A percentile compares a stretch with the other conserved stretches of the same genome.
Conservation (phyloP, 2,113 vertebrate species). For the Elephantulus edwardii region DNA sequence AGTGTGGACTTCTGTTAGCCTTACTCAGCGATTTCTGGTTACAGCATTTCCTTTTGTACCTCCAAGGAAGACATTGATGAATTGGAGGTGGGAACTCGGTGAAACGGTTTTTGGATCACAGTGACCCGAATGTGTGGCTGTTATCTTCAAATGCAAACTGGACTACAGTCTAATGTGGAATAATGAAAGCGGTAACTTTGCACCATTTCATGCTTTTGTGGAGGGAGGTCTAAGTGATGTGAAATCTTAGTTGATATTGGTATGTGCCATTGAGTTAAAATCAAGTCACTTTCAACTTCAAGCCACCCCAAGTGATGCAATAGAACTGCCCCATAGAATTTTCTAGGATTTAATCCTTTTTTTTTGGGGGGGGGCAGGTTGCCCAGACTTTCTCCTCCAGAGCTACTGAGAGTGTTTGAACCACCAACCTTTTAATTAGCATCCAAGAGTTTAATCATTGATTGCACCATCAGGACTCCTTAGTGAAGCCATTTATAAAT, state of each 20-base stretch:
- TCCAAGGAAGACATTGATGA: not conserved
- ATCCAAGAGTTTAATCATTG: too few relatives aligned
- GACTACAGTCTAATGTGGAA: not conserved
- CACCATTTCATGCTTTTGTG: constrained; percentile 4
- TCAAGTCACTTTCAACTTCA: not conserved
- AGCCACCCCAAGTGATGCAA: not conserved
- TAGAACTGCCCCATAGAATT: not conserved
- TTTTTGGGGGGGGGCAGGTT: not conserved
- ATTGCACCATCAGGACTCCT: not conserved
- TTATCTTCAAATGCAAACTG: not conserved
- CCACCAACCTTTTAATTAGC: not conserved
- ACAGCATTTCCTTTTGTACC: constrained; percentile 40
- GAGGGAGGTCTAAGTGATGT: not conserved
- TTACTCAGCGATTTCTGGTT: constrained; percentile 59
- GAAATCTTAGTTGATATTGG: not conserved
- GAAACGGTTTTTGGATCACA: not conserved
- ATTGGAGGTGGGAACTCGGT: not conserved
- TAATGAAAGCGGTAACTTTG: not conserved
- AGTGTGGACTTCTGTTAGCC: constrained; percentile 21
- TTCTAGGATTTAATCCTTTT: not conserved
- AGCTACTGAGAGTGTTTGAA: not conserved
- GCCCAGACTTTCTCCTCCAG: not conserved
- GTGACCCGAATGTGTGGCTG: not conserved
- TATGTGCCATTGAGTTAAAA: not conserved
- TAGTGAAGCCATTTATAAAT: not conserved